Evolutionary conservation across 2,888 invertebrate species (phyloP).

Genomic region (Pseudeuparius sepicola): DNA sequence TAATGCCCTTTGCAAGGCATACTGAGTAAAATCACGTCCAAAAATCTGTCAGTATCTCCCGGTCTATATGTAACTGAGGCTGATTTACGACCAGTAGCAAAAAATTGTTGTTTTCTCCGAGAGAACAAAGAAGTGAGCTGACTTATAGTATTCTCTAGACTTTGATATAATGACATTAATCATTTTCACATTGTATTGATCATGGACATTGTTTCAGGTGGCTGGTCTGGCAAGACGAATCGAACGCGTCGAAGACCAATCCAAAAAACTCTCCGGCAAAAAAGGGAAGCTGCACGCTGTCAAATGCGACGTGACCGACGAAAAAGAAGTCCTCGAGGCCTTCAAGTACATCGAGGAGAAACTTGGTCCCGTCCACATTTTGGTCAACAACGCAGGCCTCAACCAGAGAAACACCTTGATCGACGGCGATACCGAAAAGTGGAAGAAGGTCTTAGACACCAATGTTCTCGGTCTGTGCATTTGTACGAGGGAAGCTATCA

Average conservation of each 20-base stretch:
- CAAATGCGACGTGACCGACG: slow-evolving; percentile 23
- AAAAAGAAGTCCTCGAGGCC: slow-evolving; percentile 22
- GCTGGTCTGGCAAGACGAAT: slow-evolving; percentile 22
- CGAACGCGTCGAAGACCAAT: slow-evolving; percentile 19
- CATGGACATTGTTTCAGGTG: too few species aligned
- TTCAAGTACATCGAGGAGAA: slow-evolving; percentile 23
- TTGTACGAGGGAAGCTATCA: slow-evolving; percentile 26
- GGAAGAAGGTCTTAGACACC: slow-evolving; percentile 20
- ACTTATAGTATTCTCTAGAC: too few species aligned
- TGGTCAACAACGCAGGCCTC: slow-evolving; percentile 25
- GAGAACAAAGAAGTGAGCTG: too few species aligned
- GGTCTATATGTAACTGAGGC: too few species aligned
- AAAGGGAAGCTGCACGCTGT: slow-evolving; percentile 21
- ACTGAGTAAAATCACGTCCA: too few species aligned
- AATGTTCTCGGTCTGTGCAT: slow-evolving; percentile 24
- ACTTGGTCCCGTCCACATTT: slow-evolving; percentile 24
- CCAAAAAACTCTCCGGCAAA: slow-evolving; percentile 15
- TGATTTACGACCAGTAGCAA: too few species aligned
- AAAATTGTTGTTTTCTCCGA: too few species aligned
- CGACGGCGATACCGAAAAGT: slow-evolving; percentile 19
- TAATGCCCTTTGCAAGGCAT: too few species aligned
- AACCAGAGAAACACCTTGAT: slow-evolving; percentile 16
- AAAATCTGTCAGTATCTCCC: too few species aligned
- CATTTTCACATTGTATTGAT: too few species aligned
- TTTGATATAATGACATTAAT: too few species aligned